Base-by-base conservation (phyloP, 2,797 vertebrate genomes). In the Coreius guichenoti region DNA sequence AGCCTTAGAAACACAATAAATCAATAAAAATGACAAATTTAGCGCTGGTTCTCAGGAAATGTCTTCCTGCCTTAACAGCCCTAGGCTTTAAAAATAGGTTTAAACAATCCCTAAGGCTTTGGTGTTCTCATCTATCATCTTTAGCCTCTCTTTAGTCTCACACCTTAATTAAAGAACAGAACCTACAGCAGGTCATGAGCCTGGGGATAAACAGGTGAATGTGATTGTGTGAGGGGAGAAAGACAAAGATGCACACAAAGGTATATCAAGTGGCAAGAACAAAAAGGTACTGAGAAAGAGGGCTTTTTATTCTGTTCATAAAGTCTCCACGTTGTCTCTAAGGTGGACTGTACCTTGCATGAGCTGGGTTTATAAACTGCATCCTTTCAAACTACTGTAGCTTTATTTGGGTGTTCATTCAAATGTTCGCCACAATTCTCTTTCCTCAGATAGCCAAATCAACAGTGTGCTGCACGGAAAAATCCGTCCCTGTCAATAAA, bases 131-230 rank as follows among this genome's bases (percentile, higher is more conserved):
- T 39, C 54, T 54, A 49, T 80, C 58, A 56, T 82, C 36, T 26
- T 69, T 26, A 81, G 36, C 23, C 33, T 78, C 74, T n/a, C 54
- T 79, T 83, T 54, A 74, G 75, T 83, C 68, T 83, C 56, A 67
- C 56, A 67, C 67, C 17, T 70, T 79, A 79, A 67, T 83, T 73
- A 83, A 61, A 72, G n/a, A 83, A 63, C 65, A 77, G 8, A 86
- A 49, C n/a, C 19, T 31, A 73, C 58, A 73, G 16, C 31, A 79
- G 67, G 8, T 29, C 49, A 31, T 51, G 58, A 56, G 47, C 21
- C 76, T 80, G 39, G 86, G 76, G 68, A 83, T 58, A 83, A 80
- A 65, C 23, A 65, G 69, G 77, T 85, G 56, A 17, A 12, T 51
- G 47, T 13, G 75, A 73, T 17, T 68, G 56, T 56, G 36, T 29